A percentile compares a stretch with the other conserved stretches of the same genome.
phyloP scores from a whole-genome alignment of 2,113 vertebrate species.

The Antechinus flavipes region DNA sequence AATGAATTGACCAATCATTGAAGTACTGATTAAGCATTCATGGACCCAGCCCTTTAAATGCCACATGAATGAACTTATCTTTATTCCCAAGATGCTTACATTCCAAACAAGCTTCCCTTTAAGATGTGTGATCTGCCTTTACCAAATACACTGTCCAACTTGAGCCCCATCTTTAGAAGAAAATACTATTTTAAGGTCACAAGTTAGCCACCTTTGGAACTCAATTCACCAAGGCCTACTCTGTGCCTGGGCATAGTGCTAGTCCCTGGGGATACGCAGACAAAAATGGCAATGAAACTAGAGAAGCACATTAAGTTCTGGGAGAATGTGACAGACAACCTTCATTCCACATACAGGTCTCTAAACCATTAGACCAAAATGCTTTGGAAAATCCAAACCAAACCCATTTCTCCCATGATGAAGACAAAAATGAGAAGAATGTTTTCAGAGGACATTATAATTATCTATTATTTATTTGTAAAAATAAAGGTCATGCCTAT shows the following conservation, averaged over 20 bases:
- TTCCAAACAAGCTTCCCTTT: neutral
- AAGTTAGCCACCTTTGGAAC: neutral
- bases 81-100: neutral
- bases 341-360: neutral
- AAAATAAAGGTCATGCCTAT: constrained; percentile 61
- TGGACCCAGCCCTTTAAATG: neutral
- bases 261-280: neutral
- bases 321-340: neutral
- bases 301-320: neutral
- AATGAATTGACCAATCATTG: neutral
- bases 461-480: constrained; percentile 48
- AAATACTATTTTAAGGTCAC: neutral
- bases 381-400: constrained; percentile 58
- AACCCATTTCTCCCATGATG: constrained; percentile 46
- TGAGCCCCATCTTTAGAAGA: neutral
- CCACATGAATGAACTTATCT: neutral
- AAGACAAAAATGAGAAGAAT: constrained; percentile 40
- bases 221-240: neutral
- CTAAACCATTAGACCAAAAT: neutral
- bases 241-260: neutral
- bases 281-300: neutral
- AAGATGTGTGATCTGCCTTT: neutral
- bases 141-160: neutral
- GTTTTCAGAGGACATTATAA: constrained; percentile 46
- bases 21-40: neutral